Percentiles rank a stretch among this genome's conserved stretches.
These are phyloP conservation scores for Arctocebus calabarensis DNA, from an alignment of 2,797 vertebrate genomes.

Conservation along the genomic window DNA sequence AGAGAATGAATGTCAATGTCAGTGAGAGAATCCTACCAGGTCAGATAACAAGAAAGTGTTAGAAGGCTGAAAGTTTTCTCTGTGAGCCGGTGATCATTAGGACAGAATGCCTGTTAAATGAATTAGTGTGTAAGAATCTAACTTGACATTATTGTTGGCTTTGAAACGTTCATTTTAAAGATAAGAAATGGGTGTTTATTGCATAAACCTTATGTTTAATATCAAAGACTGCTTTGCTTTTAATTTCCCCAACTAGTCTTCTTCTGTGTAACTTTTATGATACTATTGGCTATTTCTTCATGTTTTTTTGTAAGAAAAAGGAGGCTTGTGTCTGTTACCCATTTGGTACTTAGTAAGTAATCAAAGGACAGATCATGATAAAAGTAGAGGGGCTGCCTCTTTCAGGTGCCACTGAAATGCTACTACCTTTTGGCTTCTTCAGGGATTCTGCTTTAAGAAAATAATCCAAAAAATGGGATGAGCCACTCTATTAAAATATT, in stretches of 20 bases:
- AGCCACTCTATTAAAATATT: background rate
- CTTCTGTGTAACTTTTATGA: background rate
- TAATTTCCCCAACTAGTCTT: background rate
- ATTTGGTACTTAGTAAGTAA: background rate
- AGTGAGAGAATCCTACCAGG: background rate
- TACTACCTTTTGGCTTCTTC: background rate
- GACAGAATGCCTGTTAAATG: background rate
- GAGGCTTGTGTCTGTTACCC: background rate
- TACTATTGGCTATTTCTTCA: background rate
- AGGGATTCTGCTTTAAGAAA: slow-evolving; percentile 40
- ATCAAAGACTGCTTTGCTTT: slow-evolving; percentile 43
- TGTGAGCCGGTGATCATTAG: slow-evolving; percentile 10
- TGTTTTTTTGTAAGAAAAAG: background rate
- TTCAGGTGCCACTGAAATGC: background rate
- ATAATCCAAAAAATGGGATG: slow-evolving; percentile 28
- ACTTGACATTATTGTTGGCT: slow-evolving; percentile 6
- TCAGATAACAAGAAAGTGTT: background rate
- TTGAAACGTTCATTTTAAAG: slow-evolving; percentile 50
- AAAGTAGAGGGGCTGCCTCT: background rate
- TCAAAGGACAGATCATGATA: background rate
- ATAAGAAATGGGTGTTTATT: slow-evolving; percentile 53
- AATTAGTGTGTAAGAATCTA: background rate
- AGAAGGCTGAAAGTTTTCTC: background rate
- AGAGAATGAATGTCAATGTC: background rate
- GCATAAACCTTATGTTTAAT: background rate